Evolutionary conservation across 2,797 vertebrate genomes (phyloP).

Genomic region (Taenioides sp.): DNA sequence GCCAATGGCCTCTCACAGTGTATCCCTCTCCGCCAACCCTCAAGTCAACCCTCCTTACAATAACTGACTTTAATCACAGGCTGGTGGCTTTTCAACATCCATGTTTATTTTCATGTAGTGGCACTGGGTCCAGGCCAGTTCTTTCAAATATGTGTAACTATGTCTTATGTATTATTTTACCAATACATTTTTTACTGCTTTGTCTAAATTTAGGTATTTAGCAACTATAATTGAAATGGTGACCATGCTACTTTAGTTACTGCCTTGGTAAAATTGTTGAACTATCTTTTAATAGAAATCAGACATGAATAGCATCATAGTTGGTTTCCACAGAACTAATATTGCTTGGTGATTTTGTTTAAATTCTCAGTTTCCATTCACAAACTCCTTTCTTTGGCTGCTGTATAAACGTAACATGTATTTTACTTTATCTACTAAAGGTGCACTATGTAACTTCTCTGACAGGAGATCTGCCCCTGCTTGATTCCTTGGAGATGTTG

Average conservation of each 20-base stretch:
- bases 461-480: neutral
- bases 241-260: neutral
- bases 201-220: neutral
- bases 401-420: neutral
- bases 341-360: no score
- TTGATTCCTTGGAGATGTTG: no score
- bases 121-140: neutral
- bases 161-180: neutral
- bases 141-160: neutral
- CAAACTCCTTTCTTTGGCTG: neutral
- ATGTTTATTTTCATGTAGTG: conserved; percentile 22
- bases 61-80: conserved; percentile 29
- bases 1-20: conserved; percentile 60
- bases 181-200: neutral
- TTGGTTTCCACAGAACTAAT: neutral
- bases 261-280: neutral
- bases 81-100: conserved; percentile 43
- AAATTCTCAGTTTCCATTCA: neutral
- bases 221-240: neutral
- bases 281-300: neutral
- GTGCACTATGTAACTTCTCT: neutral
- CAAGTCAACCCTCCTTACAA: conserved; percentile 51
- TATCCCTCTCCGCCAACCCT: conserved; percentile 51
- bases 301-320: neutral
- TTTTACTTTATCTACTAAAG: neutral